Evolutionary conservation across 2,797 vertebrate genomes (phyloP).

Genomic region (Fringilla coelebs): DNA sequence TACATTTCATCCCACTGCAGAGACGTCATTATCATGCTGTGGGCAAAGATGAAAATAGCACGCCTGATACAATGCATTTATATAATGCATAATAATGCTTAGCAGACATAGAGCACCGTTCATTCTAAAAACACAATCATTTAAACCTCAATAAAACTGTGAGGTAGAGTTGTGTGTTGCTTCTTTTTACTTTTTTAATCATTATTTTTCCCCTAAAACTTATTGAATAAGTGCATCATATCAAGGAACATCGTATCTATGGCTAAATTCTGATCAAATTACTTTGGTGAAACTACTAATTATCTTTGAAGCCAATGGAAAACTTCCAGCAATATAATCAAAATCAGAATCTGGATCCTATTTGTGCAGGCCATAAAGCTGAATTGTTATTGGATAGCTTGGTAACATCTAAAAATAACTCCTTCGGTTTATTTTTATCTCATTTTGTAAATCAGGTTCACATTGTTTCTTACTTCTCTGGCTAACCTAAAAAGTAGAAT

Average conservation of each 20-base stretch:
- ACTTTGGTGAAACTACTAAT: not conserved
- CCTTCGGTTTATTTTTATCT: slow-evolving; percentile 32
- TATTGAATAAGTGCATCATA: not conserved
- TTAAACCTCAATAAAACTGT: not conserved
- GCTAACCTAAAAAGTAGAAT: not conserved
- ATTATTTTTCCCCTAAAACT: not conserved
- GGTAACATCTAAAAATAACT: not conserved
- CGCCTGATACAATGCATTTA: not conserved
- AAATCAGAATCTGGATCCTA: slow-evolving; percentile 32
- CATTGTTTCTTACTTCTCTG: slow-evolving; percentile 15
- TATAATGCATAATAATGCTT: not conserved
- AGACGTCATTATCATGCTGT: not conserved
- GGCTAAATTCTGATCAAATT: slow-evolving; percentile 6
- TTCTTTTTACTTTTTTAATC: not conserved
- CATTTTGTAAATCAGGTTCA: not conserved
- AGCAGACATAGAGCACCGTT: not conserved
- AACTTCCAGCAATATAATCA: slow-evolving; percentile 8
- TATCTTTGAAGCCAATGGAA: not conserved
- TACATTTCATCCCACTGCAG: not conserved
- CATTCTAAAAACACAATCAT: not conserved
- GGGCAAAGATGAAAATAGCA: slow-evolving; percentile 16
- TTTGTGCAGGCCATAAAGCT: not conserved
- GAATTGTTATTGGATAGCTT: not conserved
- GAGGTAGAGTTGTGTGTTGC: not conserved
- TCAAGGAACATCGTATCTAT: not conserved